Evolutionary conservation across 2,888 invertebrate species (phyloP), one percentile per base, ranked within the genome.

Genomic region (Rhamphomyia laevipes): DNA sequence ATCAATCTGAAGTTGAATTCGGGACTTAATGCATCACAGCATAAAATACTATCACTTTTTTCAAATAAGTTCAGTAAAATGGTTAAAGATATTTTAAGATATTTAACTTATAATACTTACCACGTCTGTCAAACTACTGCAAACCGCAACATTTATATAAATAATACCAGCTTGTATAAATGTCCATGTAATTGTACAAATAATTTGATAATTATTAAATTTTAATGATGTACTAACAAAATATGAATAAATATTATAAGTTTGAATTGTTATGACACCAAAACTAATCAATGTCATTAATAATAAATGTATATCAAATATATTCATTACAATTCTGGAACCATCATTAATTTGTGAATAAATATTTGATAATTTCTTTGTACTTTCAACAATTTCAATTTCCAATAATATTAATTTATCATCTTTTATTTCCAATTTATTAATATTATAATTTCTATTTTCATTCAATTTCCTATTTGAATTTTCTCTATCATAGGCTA

Each of bases 251-350:
- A 63, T 47, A 53, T 62, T 62, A 38, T 61, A 63, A 12, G 58
- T 59, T 45, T 63, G 63, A 18, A 62, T 56, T 5, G 62, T 63
- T 16, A 63, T 57, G 18, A 62, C 59, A 27, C 51, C 61, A 46
- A 63, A 58, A 1, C 59, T 61, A 6, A 56, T 54, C 6, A 58
- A 55, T 3, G 59, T 63, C 44, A 60, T 50, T 16, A 59, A 53
- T 6, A 63, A 21, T 33, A 63, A 49, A 54, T 63, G 62, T 43
- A 54, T 57, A 0, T 58, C 53, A 48, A 61, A 63, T n/a, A 60
- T 56, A 3, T 53, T 50, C 45, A 61, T 31, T 11, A 63, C 50
- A n/a, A 53, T 46, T 13, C 61, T 61, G 2, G 60, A 57, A 37
- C 56, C 56, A 48, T 59, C 59, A 0, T 56, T 57, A 2, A 57